Evolutionary conservation across 2,888 invertebrate species (phyloP).

Genomic region (Cepaea hortensis): DNA sequence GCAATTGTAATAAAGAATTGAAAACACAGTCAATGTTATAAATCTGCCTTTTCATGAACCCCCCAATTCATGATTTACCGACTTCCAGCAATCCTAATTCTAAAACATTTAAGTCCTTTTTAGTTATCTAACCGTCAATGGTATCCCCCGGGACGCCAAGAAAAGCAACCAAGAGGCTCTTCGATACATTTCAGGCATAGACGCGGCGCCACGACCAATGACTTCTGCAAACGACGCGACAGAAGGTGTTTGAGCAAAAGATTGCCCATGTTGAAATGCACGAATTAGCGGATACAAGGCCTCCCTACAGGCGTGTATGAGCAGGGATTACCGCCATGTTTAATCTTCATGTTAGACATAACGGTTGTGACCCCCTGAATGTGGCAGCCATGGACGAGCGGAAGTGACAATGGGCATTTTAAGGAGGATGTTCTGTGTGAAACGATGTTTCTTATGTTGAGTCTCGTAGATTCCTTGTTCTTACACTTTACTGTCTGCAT

Average conservation of each 20-base stretch:
- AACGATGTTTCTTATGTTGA: too few species aligned
- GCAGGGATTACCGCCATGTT: constrained; percentile 22
- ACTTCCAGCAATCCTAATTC: too few species aligned
- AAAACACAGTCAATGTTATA: too few species aligned
- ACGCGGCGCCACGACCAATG: constrained; percentile 28
- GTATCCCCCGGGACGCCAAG: background rate
- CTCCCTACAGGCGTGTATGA: constrained; percentile 28
- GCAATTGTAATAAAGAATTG: too few species aligned
- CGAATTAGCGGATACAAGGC: constrained; percentile 22
- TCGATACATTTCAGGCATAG: constrained; percentile 27
- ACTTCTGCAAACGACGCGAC: constrained; percentile 23
- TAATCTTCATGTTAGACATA: constrained; percentile 26
- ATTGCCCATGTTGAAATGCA: constrained; percentile 25
- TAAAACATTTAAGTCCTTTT: background rate
- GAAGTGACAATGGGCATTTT: background rate
- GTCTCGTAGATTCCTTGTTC: too few species aligned
- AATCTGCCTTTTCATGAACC: too few species aligned
- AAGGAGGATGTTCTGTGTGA: too few species aligned
- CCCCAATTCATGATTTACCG: too few species aligned
- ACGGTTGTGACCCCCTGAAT: background rate
- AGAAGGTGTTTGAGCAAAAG: constrained; percentile 27
- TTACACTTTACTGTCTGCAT: too few species aligned
- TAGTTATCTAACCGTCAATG: background rate
- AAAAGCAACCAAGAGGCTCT: background rate
- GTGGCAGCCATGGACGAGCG: background rate